These are phyloP conservation scores for Ligdia adustata DNA, from an alignment of 2,888 invertebrate genomes.

Conservation along the genomic window DNA sequence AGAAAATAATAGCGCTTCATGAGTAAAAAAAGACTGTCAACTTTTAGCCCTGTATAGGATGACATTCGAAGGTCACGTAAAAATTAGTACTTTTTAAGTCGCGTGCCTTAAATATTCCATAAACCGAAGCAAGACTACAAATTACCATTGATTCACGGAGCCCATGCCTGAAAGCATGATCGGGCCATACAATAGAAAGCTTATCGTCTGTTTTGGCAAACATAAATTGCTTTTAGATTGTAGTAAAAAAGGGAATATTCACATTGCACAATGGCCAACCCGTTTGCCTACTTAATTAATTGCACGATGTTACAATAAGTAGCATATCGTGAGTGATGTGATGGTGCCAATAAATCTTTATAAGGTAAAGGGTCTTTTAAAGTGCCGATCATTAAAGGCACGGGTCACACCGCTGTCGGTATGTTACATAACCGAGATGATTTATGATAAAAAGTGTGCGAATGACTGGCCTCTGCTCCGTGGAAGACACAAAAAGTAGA, in stretches of 20 bases:
- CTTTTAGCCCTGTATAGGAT: no score
- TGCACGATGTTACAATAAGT: constrained; percentile 25
- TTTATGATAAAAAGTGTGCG: constrained; percentile 56
- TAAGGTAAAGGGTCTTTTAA: constrained; percentile 53
- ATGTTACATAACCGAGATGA: constrained; percentile 49
- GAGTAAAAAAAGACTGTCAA: no score
- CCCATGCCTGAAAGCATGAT: constrained; percentile 15
- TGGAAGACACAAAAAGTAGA: constrained; percentile 48
- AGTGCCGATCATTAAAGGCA: constrained; percentile 24
- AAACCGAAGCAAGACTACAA: constrained; percentile 25
- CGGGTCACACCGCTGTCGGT: constrained; percentile 34
- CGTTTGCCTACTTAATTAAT: constrained; percentile 27
- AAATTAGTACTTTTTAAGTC: constrained; percentile 9
- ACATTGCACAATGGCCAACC: constrained; percentile 21
- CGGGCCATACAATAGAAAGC: constrained; percentile 25
- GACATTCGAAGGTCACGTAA: background rate
- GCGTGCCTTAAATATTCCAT: constrained; percentile 29
- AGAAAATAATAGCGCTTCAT: no score
- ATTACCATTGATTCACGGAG: constrained; percentile 11
- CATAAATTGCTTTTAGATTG: constrained; percentile 25
- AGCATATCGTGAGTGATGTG: constrained; percentile 31
- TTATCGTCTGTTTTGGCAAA: constrained; percentile 24
- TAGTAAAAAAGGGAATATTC: constrained; percentile 15
- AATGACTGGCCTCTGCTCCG: constrained; percentile 52
- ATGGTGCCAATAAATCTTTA: constrained; percentile 47